phyloP scores from a whole-genome alignment of 2,797 vertebrate species.

The Centropyge bicolor region DNA sequence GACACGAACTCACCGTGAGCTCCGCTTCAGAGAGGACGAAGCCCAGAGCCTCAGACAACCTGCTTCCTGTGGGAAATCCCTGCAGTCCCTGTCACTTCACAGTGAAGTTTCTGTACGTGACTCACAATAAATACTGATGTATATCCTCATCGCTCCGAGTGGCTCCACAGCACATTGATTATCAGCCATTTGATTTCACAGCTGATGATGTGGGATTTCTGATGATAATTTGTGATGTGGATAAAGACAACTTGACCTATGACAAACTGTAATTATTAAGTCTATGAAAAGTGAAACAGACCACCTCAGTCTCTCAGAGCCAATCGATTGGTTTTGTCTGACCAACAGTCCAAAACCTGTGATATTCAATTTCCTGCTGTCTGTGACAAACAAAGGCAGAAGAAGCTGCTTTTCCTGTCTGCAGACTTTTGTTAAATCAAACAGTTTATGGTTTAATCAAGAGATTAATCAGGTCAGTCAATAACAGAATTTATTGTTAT shows the following conservation, averaged over 20 bases:
- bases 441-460: background rate
- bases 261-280: background rate
- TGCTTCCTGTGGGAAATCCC: constrained; percentile 17
- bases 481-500: background rate
- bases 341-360: too few relatives aligned
- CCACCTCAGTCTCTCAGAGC: background rate
- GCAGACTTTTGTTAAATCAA: background rate
- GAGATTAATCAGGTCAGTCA: background rate
- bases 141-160: background rate
- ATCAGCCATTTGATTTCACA: background rate
- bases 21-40: background rate
- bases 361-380: too few relatives aligned
- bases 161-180: background rate
- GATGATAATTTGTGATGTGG: background rate
- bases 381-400: background rate
- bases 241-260: too few relatives aligned
- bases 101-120: background rate
- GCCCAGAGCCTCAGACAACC: background rate
- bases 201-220: background rate
- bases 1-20: background rate
- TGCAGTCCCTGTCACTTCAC: background rate
- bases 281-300: background rate
- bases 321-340: too few relatives aligned
- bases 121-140: background rate
- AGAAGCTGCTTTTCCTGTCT: background rate